A percentile compares a stretch with the other conserved stretches of the same genome.
These are phyloP conservation scores for Montipora sp. DNA, from an alignment of 64 coral and sea anemone species.

Conservation along the genomic window DNA sequence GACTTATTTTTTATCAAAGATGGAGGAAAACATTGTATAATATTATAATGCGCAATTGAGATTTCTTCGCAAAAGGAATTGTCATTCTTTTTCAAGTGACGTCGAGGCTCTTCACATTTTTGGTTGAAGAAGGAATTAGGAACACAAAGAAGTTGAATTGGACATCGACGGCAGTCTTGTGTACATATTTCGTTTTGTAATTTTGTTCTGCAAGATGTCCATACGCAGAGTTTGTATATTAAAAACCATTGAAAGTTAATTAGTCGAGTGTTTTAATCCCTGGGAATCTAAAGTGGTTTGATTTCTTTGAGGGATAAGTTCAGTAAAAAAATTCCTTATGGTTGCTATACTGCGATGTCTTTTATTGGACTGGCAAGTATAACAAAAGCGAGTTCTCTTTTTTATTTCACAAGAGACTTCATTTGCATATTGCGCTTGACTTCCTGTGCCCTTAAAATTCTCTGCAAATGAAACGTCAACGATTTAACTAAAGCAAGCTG, in stretches of 20 bases:
- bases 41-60: conserved; percentile 1
- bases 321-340: conserved; percentile 10
- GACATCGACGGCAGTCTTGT: background rate
- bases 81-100: background rate
- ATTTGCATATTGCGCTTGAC: conserved; percentile 40
- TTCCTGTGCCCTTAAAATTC: conserved; percentile 10
- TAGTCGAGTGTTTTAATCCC: background rate
- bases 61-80: background rate
- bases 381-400: background rate
- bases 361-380: background rate
- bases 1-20: conserved; percentile 89
- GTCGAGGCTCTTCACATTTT: background rate
- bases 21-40: conserved; percentile 25
- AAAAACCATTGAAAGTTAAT: conserved; percentile 33
- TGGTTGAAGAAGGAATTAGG: background rate
- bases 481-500: background rate
- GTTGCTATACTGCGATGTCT: background rate
- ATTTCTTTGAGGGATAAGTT: conserved; percentile 43
- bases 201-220: conserved; percentile 20
- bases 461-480: conserved; percentile 13
- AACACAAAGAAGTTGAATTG: background rate
- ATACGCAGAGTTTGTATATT: conserved; percentile 47
- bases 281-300: conserved; percentile 1
- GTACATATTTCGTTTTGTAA: conserved; percentile 19
- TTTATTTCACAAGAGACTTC: background rate